These are phyloP conservation scores for Rhineura floridana DNA, from an alignment of 2,113 vertebrate genomes.

Conservation along the genomic window DNA sequence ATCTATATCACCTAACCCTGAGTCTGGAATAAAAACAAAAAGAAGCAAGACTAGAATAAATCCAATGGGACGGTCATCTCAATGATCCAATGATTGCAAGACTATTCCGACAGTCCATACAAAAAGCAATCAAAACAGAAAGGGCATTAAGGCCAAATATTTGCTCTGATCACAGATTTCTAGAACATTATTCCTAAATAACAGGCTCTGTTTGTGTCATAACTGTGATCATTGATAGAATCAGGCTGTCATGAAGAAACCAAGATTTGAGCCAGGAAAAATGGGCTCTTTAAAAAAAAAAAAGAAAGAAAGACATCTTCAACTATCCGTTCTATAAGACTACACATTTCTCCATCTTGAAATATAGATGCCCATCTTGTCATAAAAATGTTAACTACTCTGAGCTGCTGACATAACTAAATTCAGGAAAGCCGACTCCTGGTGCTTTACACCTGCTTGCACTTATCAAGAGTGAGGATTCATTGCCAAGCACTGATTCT, in stretches of 20 bases:
- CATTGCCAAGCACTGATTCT: not conserved
- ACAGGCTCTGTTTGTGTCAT: not conserved
- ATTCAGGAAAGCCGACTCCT: conserved; percentile 6
- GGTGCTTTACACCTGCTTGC: not conserved
- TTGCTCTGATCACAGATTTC: not conserved
- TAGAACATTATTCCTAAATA: not conserved
- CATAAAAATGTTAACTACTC: conserved; percentile 14
- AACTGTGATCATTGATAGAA: not conserved
- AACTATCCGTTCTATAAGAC: not conserved
- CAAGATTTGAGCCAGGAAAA: not conserved
- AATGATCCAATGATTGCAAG: not conserved
- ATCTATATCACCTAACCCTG: not conserved
- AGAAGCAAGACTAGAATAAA: not conserved
- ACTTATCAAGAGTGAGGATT: conserved; percentile 13
- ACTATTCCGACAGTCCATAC: not conserved
- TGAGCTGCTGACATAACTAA: not conserved
- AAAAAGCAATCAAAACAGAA: not conserved
- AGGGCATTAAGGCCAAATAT: not conserved
- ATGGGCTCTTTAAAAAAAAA: not conserved
- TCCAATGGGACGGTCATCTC: not conserved
- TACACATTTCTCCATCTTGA: not conserved
- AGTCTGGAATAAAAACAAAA: not conserved
- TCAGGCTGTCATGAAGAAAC: not conserved
- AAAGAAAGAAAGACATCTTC: not conserved
- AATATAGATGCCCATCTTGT: conserved; percentile 8